These are phyloP conservation scores for Ceratoteleas bidentatus DNA, from an alignment of 1,140 invertebrate species.

Conservation along the genomic window DNA sequence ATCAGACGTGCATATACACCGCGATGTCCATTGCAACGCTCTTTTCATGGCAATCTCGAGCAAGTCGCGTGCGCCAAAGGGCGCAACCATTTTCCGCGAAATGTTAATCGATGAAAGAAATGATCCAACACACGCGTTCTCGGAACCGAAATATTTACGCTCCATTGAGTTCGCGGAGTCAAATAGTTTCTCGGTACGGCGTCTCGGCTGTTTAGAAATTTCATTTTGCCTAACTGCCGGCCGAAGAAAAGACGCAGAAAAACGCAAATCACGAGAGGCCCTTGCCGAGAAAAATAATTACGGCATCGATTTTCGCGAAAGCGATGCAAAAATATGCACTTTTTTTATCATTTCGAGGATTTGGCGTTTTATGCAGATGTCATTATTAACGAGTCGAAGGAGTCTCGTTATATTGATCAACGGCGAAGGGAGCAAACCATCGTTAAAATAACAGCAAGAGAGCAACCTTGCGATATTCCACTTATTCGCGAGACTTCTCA, in stretches of 20 bases:
- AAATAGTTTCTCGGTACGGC: conserved; percentile 21
- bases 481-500: conserved; percentile 74
- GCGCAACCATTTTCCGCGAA: conserved; percentile 32
- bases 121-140: conserved; percentile 24
- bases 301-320: conserved; percentile 13
- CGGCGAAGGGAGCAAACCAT: conserved; percentile 77
- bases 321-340: conserved; percentile 53
- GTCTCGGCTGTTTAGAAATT: conserved; percentile 19
- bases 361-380: conserved; percentile 55
- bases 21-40: conserved; percentile 16
- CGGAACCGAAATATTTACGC: conserved; percentile 42
- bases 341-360: conserved; percentile 48
- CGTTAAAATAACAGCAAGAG: conserved; percentile 78
- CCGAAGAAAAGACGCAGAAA: not conserved
- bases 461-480: conserved; percentile 78
- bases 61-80: conserved; percentile 17
- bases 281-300: not conserved
- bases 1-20: not conserved
- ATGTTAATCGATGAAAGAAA: conserved; percentile 38
- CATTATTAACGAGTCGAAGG: conserved; percentile 67
- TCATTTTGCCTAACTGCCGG: not conserved
- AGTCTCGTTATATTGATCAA: conserved; percentile 73
- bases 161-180: conserved; percentile 12
- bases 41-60: conserved; percentile 28
- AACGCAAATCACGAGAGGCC: no score